These are phyloP conservation scores for Gallinago media DNA, from an alignment of 2,113 vertebrate genomes.

Conservation along the genomic window DNA sequence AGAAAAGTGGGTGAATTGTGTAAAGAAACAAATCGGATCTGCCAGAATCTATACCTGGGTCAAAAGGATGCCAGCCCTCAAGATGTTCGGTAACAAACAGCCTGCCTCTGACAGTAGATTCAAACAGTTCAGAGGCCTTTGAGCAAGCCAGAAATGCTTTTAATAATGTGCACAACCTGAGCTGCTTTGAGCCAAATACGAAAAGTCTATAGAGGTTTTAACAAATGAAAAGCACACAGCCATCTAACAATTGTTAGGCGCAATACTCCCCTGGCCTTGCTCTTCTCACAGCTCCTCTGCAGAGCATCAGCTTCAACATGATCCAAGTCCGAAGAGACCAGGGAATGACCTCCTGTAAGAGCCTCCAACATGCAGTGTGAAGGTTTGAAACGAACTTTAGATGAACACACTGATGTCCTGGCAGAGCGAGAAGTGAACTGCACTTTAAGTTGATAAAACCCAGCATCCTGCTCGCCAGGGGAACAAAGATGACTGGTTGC, in stretches of 20 bases:
- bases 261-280: neutral
- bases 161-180: neutral
- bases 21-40: neutral
- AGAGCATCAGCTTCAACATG: neutral
- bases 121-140: neutral
- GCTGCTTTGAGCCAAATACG: neutral
- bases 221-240: neutral
- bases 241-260: neutral
- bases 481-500: neutral
- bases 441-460: neutral
- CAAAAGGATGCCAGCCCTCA: neutral
- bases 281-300: neutral
- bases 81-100: neutral
- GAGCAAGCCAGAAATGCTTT: constrained; percentile 19
- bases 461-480: neutral
- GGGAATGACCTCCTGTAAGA: neutral
- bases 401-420: neutral
- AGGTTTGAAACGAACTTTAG: neutral
- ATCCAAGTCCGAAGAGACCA: neutral
- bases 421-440: neutral
- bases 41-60: neutral
- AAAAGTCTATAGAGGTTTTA: neutral
- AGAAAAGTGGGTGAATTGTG: neutral
- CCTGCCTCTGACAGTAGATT: neutral
- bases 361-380: neutral